A percentile compares a stretch with the other conserved stretches of the same genome.
Conservation (phyloP, 2,113 vertebrate species). For the Xenus cinereus region DNA sequence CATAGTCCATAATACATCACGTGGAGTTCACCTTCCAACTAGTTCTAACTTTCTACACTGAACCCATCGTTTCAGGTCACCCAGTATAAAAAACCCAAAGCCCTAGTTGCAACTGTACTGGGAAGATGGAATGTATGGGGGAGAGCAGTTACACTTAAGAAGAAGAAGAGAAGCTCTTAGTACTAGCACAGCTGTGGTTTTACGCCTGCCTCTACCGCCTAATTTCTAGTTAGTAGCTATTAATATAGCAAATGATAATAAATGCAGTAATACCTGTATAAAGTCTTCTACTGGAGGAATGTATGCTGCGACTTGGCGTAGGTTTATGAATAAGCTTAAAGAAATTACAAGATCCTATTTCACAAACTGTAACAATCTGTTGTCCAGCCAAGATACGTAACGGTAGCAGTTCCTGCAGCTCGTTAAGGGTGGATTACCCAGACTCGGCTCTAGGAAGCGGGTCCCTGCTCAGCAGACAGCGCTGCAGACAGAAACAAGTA, state of each 20-base stretch:
- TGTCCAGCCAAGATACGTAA: slow-evolving; percentile 52
- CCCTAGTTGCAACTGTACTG: slow-evolving; percentile 34
- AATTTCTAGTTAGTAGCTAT: slow-evolving; percentile 74
- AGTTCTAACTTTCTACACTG: not conserved
- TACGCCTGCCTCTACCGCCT: slow-evolving; percentile 68
- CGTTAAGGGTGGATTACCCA: slow-evolving; percentile 39
- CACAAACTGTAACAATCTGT: slow-evolving; percentile 71
- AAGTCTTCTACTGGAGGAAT: slow-evolving; percentile 87
- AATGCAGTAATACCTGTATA: slow-evolving; percentile 74
- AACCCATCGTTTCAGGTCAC: not conserved
- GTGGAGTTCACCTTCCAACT: slow-evolving; percentile 11
- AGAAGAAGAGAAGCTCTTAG: slow-evolving; percentile 67
- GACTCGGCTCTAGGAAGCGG: slow-evolving; percentile 41
- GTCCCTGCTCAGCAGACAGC: slow-evolving; percentile 54
- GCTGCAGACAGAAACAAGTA: slow-evolving; percentile 52
- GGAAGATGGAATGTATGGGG: slow-evolving; percentile 81
- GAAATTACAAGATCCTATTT: not conserved
- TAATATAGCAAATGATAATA: slow-evolving; percentile 71
- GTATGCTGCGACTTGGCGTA: slow-evolving; percentile 77
- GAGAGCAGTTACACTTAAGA: slow-evolving; percentile 44
- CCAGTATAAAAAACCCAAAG: not conserved
- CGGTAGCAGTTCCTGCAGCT: slow-evolving; percentile 63
- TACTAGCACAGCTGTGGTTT: slow-evolving; percentile 62
- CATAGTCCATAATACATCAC: slow-evolving; percentile 50
- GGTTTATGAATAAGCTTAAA: slow-evolving; percentile 51